These are phyloP conservation scores for Poecilia picta DNA, from an alignment of 2,797 vertebrate genomes.

Conservation along the genomic window DNA sequence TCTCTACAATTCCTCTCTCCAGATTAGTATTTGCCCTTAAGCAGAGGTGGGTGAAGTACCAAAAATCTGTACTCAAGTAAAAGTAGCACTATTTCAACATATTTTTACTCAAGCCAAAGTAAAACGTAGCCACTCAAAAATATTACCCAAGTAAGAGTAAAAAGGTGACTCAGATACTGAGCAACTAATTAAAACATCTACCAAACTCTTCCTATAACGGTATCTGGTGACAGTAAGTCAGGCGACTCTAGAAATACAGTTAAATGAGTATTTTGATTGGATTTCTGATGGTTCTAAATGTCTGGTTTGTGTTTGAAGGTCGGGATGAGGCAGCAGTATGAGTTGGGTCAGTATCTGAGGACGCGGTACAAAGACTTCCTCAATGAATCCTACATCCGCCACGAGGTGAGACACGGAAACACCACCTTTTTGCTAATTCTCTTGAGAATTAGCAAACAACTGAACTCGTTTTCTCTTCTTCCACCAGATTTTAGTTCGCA, in stretches of 20 bases:
- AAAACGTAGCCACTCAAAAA: too few species aligned
- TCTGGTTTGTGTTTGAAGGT: constrained; percentile 69
- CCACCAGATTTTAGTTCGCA: constrained; percentile 87
- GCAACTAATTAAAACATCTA: too few species aligned
- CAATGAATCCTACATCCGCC: constrained; percentile 83
- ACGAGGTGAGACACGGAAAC: constrained; percentile 82
- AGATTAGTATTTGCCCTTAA: too few species aligned
- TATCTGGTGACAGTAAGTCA: too few species aligned
- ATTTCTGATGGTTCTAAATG: neutral
- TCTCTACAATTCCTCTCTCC: neutral
- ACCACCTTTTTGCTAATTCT: neutral
- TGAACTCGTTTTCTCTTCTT: neutral
- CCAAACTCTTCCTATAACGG: too few species aligned
- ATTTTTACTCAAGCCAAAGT: too few species aligned
- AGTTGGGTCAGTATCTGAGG: constrained; percentile 88
- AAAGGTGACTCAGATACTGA: too few species aligned
- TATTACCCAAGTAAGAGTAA: too few species aligned
- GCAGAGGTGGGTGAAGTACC: neutral
- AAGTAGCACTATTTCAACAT: too few species aligned
- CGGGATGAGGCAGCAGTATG: constrained; percentile 92
- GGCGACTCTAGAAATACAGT: too few species aligned
- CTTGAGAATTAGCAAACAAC: neutral
- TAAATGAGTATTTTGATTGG: too few species aligned
- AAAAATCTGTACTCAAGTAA: too few species aligned
- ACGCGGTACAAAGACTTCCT: constrained; percentile 87